A percentile compares a stretch with the other conserved stretches of the same genome.
Conservation (phyloP, 2,888 invertebrate species). For the Flexamia atlantica region DNA sequence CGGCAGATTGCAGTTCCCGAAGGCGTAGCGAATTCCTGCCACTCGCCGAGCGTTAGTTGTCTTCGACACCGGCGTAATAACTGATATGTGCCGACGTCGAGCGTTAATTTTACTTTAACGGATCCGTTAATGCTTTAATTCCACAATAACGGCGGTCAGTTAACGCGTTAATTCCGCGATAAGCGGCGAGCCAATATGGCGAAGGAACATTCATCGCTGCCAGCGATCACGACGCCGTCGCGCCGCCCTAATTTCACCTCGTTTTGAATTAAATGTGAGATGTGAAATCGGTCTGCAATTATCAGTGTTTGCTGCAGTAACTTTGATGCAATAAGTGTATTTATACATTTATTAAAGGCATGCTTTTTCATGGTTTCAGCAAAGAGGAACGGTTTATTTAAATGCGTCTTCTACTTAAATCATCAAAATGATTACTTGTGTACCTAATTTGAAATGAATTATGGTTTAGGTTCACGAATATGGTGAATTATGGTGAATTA, state of each 20-base stretch:
- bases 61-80: background rate
- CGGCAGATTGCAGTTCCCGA: conserved; percentile 16
- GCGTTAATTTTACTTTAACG: conserved; percentile 20
- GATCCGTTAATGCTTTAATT: conserved; percentile 41
- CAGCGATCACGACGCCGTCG: conserved; percentile 41
- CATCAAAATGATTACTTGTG: too few species aligned
- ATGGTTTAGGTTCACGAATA: too few species aligned
- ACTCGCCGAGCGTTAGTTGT: background rate
- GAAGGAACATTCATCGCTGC: conserved; percentile 10
- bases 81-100: background rate
- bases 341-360: too few species aligned
- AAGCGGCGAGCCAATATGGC: conserved; percentile 29
- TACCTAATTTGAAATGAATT: too few species aligned
- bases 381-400: too few species aligned
- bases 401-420: too few species aligned
- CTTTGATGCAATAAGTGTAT: background rate
- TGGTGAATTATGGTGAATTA: too few species aligned
- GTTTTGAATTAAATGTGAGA: conserved; percentile 41
- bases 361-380: too few species aligned
- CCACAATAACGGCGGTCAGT: conserved; percentile 23
- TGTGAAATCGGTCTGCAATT: conserved; percentile 32
- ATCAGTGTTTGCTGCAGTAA: background rate
- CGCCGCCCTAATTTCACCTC: conserved; percentile 34
- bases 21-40: conserved; percentile 6
- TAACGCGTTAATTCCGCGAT: conserved; percentile 31